A percentile compares a stretch with the other conserved stretches of the same genome.
These are phyloP conservation scores for Propithecus perrieri DNA, from an alignment of 2,797 vertebrate genomes.

Conservation along the genomic window DNA sequence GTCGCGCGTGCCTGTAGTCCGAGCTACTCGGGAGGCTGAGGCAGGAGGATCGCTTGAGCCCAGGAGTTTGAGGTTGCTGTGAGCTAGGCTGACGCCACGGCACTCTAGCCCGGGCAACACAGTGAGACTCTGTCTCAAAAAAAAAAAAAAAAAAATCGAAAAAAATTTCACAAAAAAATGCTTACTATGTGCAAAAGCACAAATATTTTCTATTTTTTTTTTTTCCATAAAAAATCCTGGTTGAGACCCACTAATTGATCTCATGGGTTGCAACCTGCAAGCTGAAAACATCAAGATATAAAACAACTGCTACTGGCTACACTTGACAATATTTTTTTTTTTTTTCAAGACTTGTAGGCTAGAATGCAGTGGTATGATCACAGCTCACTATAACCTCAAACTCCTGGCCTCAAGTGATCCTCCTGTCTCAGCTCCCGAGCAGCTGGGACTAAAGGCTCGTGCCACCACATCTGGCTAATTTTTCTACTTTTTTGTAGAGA, in stretches of 20 bases:
- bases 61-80: too few relatives aligned
- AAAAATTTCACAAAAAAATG: background rate
- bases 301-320: background rate
- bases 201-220: constrained; percentile 21
- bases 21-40: too few relatives aligned
- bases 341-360: background rate
- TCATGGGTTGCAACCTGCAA: background rate
- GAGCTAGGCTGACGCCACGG: too few relatives aligned
- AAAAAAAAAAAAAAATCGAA: background rate
- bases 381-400: background rate
- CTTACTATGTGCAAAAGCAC: background rate
- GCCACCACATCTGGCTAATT: background rate
- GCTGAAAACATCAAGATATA: background rate
- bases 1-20: too few relatives aligned
- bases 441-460: background rate
- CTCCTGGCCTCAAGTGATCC: background rate
- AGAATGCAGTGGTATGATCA: background rate
- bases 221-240: background rate
- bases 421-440: too few relatives aligned
- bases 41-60: too few relatives aligned
- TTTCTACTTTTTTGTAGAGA: background rate
- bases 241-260: background rate
- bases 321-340: background rate
- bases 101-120: too few relatives aligned
- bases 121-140: too few relatives aligned